phyloP scores from a whole-genome alignment of 1,140 invertebrate species.

The Pseudoatta argentina region DNA sequence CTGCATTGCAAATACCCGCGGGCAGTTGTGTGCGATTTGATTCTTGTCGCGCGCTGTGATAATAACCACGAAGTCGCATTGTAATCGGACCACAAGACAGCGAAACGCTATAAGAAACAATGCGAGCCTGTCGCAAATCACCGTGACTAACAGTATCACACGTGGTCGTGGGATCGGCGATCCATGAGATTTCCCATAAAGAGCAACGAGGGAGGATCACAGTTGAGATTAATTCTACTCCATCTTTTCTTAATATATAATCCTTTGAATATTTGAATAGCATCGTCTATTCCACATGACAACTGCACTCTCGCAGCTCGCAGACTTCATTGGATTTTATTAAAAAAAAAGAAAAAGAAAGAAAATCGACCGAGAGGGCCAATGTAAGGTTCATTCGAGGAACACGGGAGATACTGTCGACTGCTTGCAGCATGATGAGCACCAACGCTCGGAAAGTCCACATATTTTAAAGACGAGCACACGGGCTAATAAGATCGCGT shows the following conservation, averaged over 20 bases:
- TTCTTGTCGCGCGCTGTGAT: conserved; percentile 70
- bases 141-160: conserved; percentile 43
- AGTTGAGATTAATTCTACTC: neutral
- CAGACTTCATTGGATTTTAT: neutral
- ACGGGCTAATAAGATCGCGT: conserved; percentile 82
- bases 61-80: conserved; percentile 66
- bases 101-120: conserved; percentile 9
- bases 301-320: neutral
- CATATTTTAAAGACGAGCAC: conserved; percentile 77
- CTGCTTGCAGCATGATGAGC: conserved; percentile 45
- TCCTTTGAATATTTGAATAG: neutral
- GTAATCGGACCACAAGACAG: conserved; percentile 41
- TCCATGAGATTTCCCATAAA: conserved; percentile 34
- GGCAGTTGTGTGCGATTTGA: conserved; percentile 56
- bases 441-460: conserved; percentile 51
- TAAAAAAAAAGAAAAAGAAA: neutral
- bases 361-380: neutral
- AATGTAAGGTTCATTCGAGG: conserved; percentile 13
- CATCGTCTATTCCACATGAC: neutral
- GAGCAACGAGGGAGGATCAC: conserved; percentile 6
- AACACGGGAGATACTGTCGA: conserved; percentile 50
- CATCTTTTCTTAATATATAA: neutral
- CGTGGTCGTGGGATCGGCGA: conserved; percentile 33
- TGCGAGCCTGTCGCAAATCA: conserved; percentile 22
- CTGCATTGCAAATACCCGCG: conserved; percentile 62